Conservation (phyloP, 2,797 vertebrate genomes). For the Megaceryle alcyon region DNA sequence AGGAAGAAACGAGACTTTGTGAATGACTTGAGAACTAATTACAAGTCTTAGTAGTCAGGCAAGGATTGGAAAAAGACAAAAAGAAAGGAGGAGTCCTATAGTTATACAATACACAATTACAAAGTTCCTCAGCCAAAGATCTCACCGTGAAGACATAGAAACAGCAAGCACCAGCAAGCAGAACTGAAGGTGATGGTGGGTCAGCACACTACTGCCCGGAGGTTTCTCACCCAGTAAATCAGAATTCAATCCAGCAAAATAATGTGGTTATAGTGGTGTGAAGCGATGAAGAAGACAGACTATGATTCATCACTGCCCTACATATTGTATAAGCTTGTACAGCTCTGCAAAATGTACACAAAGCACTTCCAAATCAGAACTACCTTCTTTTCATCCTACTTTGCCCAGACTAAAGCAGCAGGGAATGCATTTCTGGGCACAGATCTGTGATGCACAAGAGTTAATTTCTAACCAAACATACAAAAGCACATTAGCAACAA, state of each 20-base stretch:
- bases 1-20: not conserved
- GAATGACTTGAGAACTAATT: not conserved
- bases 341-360: not conserved
- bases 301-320: not conserved
- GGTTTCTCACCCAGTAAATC: conserved; percentile 26
- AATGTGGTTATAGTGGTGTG: not conserved
- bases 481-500: not conserved
- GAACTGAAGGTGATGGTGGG: not conserved
- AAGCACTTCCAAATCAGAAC: not conserved
- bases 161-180: not conserved
- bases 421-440: not conserved
- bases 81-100: not conserved
- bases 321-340: not conserved
- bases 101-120: not conserved
- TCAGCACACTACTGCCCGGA: not conserved
- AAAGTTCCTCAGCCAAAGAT: not conserved
- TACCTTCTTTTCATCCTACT: not conserved
- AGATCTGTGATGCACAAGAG: not conserved
- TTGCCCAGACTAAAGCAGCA: not conserved
- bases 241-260: conserved; percentile 17
- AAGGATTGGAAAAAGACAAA: not conserved
- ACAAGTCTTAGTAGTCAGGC: not conserved
- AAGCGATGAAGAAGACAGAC: not conserved
- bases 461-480: not conserved
- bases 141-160: not conserved